Evolutionary conservation across 2,888 invertebrate species (phyloP).

Genomic region (Phortica magna): DNA sequence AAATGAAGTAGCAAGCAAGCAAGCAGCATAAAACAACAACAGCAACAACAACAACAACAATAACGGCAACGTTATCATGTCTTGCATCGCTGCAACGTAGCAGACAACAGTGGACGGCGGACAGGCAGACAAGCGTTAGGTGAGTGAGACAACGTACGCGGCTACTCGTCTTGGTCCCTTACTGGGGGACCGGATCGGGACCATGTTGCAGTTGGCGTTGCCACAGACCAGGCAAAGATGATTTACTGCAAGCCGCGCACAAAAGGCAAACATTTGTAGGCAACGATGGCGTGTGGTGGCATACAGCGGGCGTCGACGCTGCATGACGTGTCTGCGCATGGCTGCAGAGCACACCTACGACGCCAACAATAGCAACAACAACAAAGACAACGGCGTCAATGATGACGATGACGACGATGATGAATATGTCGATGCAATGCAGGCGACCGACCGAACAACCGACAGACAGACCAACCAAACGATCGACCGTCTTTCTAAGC

Average conservation of each 20-base stretch:
- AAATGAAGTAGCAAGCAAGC: too few species aligned
- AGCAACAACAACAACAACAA: constrained; percentile 7
- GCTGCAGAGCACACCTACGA: constrained; percentile 23
- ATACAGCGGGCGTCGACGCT: background rate
- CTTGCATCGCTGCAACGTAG: constrained; percentile 30
- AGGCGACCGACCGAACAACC: background rate
- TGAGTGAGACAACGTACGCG: background rate
- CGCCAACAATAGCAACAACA: constrained; percentile 17
- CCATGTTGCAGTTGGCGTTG: background rate
- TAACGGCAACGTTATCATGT: constrained; percentile 15
- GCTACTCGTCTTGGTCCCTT: constrained; percentile 39
- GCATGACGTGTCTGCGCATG: constrained; percentile 10
- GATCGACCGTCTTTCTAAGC: background rate
- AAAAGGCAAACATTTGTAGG: constrained; percentile 40
- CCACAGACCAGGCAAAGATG: constrained; percentile 45
- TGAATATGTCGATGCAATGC: constrained; percentile 28
- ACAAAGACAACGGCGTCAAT: background rate
- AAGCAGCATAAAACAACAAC: constrained; percentile 5
- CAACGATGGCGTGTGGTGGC: background rate
- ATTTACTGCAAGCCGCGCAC: constrained; percentile 51
- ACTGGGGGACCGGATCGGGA: background rate
- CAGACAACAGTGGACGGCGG: background rate
- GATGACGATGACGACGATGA: background rate
- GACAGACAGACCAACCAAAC: too few species aligned
- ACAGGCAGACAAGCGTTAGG: constrained; percentile 7